Percentiles rank a stretch among this genome's conserved stretches.
phyloP scores from a whole-genome alignment of 2,113 vertebrate genomes.

The Ptyas mucosa region DNA sequence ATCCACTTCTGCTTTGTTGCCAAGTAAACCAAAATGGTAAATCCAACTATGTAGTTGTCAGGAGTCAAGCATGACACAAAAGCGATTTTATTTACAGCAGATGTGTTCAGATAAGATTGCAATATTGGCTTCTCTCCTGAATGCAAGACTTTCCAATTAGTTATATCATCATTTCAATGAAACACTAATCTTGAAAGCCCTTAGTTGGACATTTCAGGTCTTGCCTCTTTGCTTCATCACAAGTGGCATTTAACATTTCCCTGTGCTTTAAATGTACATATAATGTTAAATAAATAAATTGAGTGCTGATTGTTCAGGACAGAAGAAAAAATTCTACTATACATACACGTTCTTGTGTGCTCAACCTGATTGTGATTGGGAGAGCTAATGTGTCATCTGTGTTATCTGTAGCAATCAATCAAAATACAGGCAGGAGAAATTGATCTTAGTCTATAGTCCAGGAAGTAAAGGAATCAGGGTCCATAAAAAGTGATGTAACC shows the following conservation, averaged over 20 bases:
- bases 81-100: neutral
- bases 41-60: neutral
- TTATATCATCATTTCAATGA: neutral
- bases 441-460: neutral
- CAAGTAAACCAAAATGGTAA: neutral
- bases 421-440: neutral
- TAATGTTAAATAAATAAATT: neutral
- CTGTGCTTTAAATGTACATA: neutral
- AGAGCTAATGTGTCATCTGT: neutral
- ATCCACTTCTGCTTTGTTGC: neutral
- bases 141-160: neutral
- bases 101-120: neutral
- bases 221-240: neutral
- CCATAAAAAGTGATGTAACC: neutral
- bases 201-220: neutral
- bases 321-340: neutral
- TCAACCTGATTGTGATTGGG: neutral
- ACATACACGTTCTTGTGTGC: neutral
- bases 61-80: neutral
- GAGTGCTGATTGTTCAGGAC: neutral
- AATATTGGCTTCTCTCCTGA: slow-evolving; percentile 18
- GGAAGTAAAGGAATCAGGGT: neutral
- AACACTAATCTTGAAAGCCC: neutral
- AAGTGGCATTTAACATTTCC: neutral
- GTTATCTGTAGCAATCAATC: neutral